These are phyloP conservation scores for Prostheceraeus crozeri DNA, from an alignment of 2,888 invertebrate genomes.

Conservation along the genomic window DNA sequence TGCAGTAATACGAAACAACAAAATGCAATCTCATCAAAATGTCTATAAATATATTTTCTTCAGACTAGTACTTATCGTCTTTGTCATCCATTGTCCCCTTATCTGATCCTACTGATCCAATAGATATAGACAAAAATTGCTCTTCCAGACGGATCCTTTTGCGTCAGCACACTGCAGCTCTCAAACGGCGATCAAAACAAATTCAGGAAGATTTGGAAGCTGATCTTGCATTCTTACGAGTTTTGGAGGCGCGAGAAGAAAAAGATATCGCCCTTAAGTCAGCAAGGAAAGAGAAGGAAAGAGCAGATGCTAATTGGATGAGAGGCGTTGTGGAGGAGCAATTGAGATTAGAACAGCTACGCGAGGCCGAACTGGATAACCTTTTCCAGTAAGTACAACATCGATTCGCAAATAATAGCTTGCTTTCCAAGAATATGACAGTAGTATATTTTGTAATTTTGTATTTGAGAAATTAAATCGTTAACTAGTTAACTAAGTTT, in stretches of 20 bases:
- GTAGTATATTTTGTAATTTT: no score
- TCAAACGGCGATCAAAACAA: conserved; percentile 51
- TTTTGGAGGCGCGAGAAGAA: conserved; percentile 45
- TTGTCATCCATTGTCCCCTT: no score
- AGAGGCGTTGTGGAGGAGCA: conserved; percentile 56
- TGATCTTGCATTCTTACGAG: conserved; percentile 26
- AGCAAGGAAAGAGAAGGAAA: conserved; percentile 48
- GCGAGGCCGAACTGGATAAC: conserved; percentile 56
- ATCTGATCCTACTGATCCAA: no score
- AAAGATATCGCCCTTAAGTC: conserved; percentile 48
- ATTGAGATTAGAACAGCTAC: conserved; percentile 51
- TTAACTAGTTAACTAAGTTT: no score
- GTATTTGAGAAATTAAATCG: no score
- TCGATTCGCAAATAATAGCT: no score
- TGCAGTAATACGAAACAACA: no score
- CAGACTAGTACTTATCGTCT: no score
- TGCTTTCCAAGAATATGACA: no score
- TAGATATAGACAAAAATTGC: no score
- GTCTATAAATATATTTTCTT: no score
- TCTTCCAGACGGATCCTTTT: conserved; percentile 50
- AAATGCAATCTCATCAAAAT: no score
- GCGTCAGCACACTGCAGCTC: conserved; percentile 54
- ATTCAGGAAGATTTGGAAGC: conserved; percentile 51
- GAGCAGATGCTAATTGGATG: conserved; percentile 56
- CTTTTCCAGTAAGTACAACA: conserved; percentile 56